phyloP scores from a whole-genome alignment of 2,113 vertebrate genomes.

The Corapipo altera region DNA sequence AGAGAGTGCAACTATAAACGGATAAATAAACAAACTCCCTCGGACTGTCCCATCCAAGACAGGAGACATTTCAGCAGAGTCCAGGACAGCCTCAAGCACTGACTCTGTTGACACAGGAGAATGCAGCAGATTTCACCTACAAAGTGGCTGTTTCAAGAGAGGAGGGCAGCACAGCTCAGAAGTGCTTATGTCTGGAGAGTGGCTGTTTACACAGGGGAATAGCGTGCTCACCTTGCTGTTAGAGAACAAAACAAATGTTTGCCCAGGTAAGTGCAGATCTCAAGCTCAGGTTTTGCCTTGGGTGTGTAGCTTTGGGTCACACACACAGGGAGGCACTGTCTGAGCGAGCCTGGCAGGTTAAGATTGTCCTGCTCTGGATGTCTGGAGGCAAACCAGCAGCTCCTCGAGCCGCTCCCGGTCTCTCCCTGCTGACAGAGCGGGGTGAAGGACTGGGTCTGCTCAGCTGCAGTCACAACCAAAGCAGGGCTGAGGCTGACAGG shows the following conservation, averaged over 20 bases:
- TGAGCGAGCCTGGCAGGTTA: fast-evolving
- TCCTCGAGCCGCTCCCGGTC: neutral
- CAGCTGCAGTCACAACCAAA: neutral
- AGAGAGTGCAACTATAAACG: neutral
- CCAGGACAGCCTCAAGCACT: neutral
- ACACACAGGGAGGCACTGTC: neutral
- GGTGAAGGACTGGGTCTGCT: neutral
- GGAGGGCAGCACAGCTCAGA: neutral
- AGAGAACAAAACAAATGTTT: conserved; percentile 50
- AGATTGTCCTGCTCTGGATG: neutral
- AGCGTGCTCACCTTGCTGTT: neutral
- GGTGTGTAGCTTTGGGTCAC: neutral
- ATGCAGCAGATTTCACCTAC: neutral
- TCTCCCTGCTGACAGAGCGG: fast-evolving
- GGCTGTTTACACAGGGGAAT: conserved; percentile 28
- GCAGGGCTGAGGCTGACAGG: neutral
- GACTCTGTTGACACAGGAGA: neutral
- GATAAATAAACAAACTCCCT: neutral
- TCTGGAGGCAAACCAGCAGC: neutral
- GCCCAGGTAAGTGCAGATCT: neutral
- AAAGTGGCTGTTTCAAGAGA: neutral
- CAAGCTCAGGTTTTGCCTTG: neutral
- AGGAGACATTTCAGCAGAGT: neutral
- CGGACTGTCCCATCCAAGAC: neutral
- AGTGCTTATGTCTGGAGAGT: neutral